phyloP scores from a whole-genome alignment of 2,113 vertebrate genomes.

The Pseudopipra pipra region DNA sequence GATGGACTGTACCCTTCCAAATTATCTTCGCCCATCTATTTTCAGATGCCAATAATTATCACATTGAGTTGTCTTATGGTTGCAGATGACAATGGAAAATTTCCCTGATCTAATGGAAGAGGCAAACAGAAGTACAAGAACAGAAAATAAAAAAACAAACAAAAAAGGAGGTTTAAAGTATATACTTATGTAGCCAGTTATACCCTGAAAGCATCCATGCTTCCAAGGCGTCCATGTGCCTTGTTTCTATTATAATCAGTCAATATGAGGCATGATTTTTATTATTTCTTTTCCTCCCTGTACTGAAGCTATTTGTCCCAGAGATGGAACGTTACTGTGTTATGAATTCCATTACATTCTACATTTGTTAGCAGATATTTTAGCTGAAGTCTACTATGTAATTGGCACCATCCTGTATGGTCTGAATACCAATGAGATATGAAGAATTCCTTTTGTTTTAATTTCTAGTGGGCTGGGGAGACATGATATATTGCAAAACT shows the following conservation, averaged over 20 bases:
- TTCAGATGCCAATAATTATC: background rate
- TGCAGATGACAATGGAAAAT: background rate
- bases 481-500: background rate
- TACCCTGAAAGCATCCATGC: background rate
- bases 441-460: background rate
- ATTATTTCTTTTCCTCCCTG: background rate
- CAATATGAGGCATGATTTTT: background rate
- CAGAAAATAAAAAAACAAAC: background rate
- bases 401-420: background rate
- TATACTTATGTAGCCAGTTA: background rate
- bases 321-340: background rate
- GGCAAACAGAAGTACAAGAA: background rate
- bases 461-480: background rate
- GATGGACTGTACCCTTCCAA: background rate
- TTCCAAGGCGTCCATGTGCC: background rate
- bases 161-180: background rate
- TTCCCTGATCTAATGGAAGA: background rate
- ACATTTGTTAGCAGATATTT: conserved; percentile 4
- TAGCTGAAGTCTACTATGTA: background rate
- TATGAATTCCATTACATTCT: background rate
- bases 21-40: background rate
- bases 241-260: background rate
- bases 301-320: background rate
- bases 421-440: background rate
- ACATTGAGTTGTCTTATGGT: background rate